phyloP scores from a whole-genome alignment of 2,113 vertebrate genomes.

The Heterotilapia buettikoferi region DNA sequence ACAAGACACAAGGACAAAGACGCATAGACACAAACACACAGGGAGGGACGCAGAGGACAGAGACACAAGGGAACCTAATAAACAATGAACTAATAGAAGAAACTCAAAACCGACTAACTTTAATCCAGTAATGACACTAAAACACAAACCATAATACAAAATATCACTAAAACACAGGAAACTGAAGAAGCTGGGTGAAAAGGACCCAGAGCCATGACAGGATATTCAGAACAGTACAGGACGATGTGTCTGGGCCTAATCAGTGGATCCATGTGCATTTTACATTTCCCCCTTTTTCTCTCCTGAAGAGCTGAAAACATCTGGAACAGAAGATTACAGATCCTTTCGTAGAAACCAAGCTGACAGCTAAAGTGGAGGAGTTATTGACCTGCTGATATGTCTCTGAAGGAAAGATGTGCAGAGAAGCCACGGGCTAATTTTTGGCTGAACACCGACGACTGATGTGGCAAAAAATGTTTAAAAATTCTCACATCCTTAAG shows the following conservation, averaged over 20 bases:
- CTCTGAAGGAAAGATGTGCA: background rate
- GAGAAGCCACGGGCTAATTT: accelerated
- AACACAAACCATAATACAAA: background rate
- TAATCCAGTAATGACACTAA: background rate
- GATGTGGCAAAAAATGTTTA: background rate
- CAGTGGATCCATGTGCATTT: background rate
- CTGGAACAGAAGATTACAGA: background rate
- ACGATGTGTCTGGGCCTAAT: background rate
- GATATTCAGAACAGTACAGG: background rate
- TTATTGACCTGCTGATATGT: background rate
- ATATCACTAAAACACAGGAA: background rate
- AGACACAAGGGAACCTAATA: background rate
- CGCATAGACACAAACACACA: background rate
- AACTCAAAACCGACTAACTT: background rate
- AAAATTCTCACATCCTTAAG: background rate
- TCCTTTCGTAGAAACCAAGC: accelerated
- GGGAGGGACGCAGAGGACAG: background rate
- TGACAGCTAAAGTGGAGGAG: background rate
- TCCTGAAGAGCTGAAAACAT: background rate
- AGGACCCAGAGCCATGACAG: background rate
- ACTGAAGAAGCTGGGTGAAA: background rate
- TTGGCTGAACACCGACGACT: background rate
- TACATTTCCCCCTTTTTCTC: background rate
- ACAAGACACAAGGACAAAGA: background rate
- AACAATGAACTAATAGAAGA: background rate